Evolutionary conservation across 2,888 invertebrate species (phyloP).

Genomic region (Rhopalosiphum nymphaeae): DNA sequence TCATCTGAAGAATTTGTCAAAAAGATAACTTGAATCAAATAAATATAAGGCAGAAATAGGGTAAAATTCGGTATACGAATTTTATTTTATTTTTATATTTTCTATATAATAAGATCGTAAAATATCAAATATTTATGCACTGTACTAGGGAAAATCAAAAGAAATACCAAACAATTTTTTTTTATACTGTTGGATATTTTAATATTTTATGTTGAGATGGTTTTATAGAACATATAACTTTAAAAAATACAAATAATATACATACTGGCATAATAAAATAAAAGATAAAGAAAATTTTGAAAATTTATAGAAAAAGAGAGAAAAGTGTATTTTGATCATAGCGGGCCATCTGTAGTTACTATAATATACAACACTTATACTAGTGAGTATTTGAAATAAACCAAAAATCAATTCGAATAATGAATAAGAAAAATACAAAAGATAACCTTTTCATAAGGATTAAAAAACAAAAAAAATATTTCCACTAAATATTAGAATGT

Average conservation of each 20-base stretch:
- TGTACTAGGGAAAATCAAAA: not conserved
- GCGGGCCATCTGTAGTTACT: not conserved
- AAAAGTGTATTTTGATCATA: not conserved
- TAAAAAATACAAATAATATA: not conserved
- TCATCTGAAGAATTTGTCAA: not conserved
- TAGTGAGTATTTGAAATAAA: not conserved
- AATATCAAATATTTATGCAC: conserved; percentile 10
- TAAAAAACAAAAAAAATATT: not conserved
- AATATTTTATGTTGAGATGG: not conserved
- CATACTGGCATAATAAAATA: not conserved
- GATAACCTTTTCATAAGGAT: not conserved
- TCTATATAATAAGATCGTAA: not conserved
- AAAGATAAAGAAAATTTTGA: not conserved
- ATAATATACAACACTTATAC: not conserved
- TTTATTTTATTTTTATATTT: not conserved
- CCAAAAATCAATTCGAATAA: not conserved
- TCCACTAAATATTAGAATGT: not conserved
- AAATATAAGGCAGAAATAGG: not conserved
- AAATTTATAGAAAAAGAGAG: not conserved
- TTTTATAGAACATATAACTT: not conserved
- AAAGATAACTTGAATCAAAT: conserved; percentile 14
- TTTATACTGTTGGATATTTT: not conserved
- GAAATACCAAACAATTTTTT: not conserved
- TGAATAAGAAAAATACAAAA: not conserved
- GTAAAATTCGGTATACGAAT: not conserved